Evolutionary conservation across 2,797 vertebrate genomes (phyloP).

Genomic region (Sebastes paucispinis): DNA sequence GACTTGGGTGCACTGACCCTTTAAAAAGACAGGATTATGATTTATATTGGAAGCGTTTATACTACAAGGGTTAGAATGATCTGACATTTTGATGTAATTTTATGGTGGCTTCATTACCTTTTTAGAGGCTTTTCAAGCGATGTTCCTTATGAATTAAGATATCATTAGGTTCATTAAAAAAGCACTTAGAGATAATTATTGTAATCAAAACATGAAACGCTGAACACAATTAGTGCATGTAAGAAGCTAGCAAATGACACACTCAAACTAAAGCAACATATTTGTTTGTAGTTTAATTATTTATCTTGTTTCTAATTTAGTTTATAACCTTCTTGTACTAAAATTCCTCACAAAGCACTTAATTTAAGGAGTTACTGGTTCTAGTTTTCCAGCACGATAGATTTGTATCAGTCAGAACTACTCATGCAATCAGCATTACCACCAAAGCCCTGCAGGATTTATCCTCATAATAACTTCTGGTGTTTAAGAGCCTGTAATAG

Average conservation of each 20-base stretch:
- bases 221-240: not conserved
- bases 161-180: not conserved
- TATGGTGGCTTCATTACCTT: not conserved
- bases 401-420: slow-evolving; percentile 29
- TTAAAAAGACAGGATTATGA: not conserved
- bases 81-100: not conserved
- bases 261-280: not conserved
- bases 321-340: not conserved
- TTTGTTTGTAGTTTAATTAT: not conserved
- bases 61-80: not conserved
- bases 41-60: not conserved
- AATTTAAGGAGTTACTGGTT: not conserved
- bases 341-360: not conserved
- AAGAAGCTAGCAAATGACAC: not conserved
- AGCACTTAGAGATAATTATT: not conserved
- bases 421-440: slow-evolving; percentile 39
- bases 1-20: not conserved
- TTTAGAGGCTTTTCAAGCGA: not conserved
- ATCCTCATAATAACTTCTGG: slow-evolving; percentile 66
- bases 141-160: not conserved
- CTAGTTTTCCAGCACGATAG: not conserved
- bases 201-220: not conserved
- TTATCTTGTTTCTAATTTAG: not conserved
- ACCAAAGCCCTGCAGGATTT: slow-evolving; percentile 71
- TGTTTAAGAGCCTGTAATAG: slow-evolving; percentile 71